Evolutionary conservation across 1,140 invertebrate species (phyloP), one percentile per base, ranked within the genome.

Genomic region (Polypedilum pembai): DNA sequence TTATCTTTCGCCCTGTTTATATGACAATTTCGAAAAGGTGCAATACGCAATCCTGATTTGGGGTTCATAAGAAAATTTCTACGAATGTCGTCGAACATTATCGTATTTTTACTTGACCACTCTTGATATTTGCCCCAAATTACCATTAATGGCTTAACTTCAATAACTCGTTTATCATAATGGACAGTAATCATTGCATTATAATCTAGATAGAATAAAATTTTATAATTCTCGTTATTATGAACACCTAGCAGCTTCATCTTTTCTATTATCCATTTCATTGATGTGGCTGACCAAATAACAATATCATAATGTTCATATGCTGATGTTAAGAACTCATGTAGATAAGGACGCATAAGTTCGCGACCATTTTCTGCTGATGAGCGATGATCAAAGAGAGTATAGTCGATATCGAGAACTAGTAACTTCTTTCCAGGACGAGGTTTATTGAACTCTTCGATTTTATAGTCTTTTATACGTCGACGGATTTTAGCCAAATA

Each of bases 21-120:
- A 80, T 98, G 94, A 0, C 95, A 95, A 79, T 96, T 90, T 7
- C 90, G 88, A 82, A 97, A 99, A 0, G 95, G 90, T 79, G 89
- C 86, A 80, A 98, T 98, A 82, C 91, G 90, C 1, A 98, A 83
- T 5, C 96, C 96, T 76, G 91, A 95, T 78, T 94, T 92, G 15
- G 95, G 95, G 84, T 99, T 99, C 96, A 99, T 98, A 15, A 98
- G 88, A 79, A 99, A 99, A 84, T 99, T 99, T 77, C 95, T 85
- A 74, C 95, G 86, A n/a, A 98, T 92, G 80, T 98, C 96, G 80
- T 98, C 96, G 79, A 99, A 94, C 95, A 99, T 99, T 76, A 99
- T 96, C 0, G 96, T 98, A 80, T 98, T 99, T 79, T 92, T 93
- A 0, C 90, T 84, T 66, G 87, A 90, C 80, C 93, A 98, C 78